Evolutionary conservation across 1,140 invertebrate genomes (phyloP).

Genomic region (Psilanteris sp.): DNA sequence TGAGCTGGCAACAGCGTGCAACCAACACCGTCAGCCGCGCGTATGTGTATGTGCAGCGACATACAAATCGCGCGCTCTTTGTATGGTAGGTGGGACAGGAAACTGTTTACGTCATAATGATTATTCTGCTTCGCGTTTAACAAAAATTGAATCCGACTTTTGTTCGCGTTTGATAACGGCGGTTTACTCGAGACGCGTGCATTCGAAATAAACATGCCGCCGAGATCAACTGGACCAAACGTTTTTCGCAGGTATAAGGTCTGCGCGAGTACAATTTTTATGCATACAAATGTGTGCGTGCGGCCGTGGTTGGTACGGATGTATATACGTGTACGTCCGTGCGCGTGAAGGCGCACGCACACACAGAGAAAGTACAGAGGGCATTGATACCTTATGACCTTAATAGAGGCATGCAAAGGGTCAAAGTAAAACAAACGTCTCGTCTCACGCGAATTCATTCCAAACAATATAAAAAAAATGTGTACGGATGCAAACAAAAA

Average conservation of each 20-base stretch:
- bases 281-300: too few relatives aligned
- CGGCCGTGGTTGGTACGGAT: too few relatives aligned
- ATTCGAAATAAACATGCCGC: too few relatives aligned
- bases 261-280: too few relatives aligned
- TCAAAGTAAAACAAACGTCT: neutral
- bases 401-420: conserved; percentile 6
- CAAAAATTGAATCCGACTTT: neutral
- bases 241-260: too few relatives aligned
- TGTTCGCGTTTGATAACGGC: neutral
- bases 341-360: neutral
- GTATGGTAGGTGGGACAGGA: conserved; percentile 62
- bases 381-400: conserved; percentile 33
- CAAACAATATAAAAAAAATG: too few relatives aligned
- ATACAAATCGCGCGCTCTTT: conserved; percentile 55
- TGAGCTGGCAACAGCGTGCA: conserved; percentile 43
- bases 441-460: neutral
- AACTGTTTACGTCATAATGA: conserved; percentile 57
- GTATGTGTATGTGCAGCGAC: conserved; percentile 1
- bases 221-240: too few relatives aligned
- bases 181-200: neutral
- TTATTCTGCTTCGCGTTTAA: too few relatives aligned
- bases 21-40: neutral
- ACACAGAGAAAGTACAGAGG: conserved; percentile 19
- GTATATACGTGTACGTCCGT: too few relatives aligned
- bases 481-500: too few relatives aligned